Base-by-base conservation (phyloP, 2,888 invertebrate genomes). In the Cerastis rubricosa region DNA sequence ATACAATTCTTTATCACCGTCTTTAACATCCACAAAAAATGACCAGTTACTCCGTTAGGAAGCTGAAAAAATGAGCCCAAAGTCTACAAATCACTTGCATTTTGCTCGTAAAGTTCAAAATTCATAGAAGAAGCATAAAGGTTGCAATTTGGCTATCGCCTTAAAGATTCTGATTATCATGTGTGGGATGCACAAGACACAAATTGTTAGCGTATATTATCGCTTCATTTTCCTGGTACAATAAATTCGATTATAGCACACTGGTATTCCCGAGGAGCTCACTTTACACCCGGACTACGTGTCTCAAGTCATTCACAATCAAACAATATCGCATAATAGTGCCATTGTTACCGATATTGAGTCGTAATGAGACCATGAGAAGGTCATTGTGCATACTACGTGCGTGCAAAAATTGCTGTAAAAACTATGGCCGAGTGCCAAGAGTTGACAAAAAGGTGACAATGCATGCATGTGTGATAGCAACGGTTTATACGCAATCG, bases 281-380 rank as follows among this genome's bases (percentile, higher is more conserved):
- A 75, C 71, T 82, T 77, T 40, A 74, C 45, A 80, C 70, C 64
- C 61, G 51, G 88, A 40, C 80, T 83, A 86, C 85, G 81, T 88
- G 87, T 81, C 80, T 64, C 51, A n/a, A 86, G 88, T 81, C 83
- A 88, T 76, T 68, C 76, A 79, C 78, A 85, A 74, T 82, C 80
- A 66, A 73, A 76, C 76, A 75, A 69, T 76, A 78, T 80, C 64
- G 72, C 54, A 87, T 76, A 86, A 72, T 71, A 67, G 57, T 76
- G 63, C 72, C 73, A 78, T 83, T 86, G 86, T 87, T 83, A 76
- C 66, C 64, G 70, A 80, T 74, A 78, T 71, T 74, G 71, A 71
- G 61, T 71, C 69, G 71, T 83, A 81, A 86, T 80, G 78, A 71
- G 76, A 67, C 79, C 63, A 81, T 76, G 61, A 84, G 80, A 81